These are phyloP conservation scores for Nasonia vitripennis DNA, from an alignment of 1,140 invertebrate genomes.

Conservation along the genomic window DNA sequence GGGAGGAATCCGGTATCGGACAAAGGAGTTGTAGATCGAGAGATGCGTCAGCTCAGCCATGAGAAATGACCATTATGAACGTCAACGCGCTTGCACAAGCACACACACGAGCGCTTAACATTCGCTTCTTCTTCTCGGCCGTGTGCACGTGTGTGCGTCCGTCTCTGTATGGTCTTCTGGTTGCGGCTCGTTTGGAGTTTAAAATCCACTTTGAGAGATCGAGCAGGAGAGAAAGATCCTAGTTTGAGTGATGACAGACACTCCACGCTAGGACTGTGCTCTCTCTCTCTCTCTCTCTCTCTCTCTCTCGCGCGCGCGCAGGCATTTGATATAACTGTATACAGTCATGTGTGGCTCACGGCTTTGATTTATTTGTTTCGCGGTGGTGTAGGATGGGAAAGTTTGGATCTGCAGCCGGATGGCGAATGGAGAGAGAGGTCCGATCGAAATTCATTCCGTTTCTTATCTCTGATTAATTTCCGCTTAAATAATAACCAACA, in stretches of 20 bases:
- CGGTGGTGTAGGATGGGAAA: too few species aligned
- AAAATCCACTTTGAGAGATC: slow-evolving; percentile 43
- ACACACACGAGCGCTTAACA: background rate
- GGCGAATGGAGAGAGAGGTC: too few species aligned
- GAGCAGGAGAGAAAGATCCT: background rate
- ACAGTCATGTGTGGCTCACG: slow-evolving; percentile 11
- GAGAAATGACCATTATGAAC: slow-evolving; percentile 50
- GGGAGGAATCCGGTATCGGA: slow-evolving; percentile 36
- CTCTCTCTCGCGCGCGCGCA: background rate
- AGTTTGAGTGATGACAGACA: slow-evolving; percentile 32
- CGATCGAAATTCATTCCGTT: too few species aligned
- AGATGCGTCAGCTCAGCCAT: slow-evolving; percentile 45
- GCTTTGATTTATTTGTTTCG: slow-evolving; percentile 5
- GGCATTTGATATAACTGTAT: background rate
- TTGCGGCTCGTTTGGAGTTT: background rate
- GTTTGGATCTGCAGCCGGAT: too few species aligned
- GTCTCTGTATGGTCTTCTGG: background rate
- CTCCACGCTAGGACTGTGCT: background rate
- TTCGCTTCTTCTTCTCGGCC: background rate
- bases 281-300: background rate
- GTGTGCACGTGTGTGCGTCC: background rate
- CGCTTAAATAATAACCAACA: too few species aligned
- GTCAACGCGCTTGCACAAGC: slow-evolving; percentile 20
- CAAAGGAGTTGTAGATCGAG: slow-evolving; percentile 51
- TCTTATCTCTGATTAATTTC: too few species aligned